phyloP scores from a whole-genome alignment of 2,888 invertebrate species.

The Deilephila porcellus region DNA sequence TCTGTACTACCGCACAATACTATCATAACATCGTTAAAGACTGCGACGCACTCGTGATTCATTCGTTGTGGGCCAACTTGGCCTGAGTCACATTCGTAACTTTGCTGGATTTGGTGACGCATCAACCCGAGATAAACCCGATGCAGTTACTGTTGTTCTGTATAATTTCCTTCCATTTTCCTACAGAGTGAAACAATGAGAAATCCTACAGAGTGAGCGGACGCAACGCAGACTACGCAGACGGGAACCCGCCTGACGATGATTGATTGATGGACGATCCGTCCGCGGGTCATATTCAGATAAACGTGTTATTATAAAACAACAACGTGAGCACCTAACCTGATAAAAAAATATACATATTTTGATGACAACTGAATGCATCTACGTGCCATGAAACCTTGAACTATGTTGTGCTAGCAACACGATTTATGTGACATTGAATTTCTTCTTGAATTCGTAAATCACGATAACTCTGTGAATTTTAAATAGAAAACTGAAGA shows the following conservation, averaged over 20 bases:
- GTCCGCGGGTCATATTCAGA: conserved; percentile 53
- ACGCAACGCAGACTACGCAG: conserved; percentile 21
- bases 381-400: background rate
- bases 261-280: conserved; percentile 50
- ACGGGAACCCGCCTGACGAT: conserved; percentile 11
- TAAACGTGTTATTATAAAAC: conserved; percentile 56
- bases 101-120: conserved; percentile 71
- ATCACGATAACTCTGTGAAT: too few species aligned
- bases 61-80: conserved; percentile 63
- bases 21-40: conserved; percentile 27
- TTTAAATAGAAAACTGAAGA: too few species aligned
- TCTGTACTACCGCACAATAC: conserved; percentile 24
- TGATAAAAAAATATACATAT: conserved; percentile 8
- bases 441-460: too few species aligned
- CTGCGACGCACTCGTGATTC: conserved; percentile 57
- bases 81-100: conserved; percentile 68
- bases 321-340: conserved; percentile 32
- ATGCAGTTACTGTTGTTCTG: background rate
- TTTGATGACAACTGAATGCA: conserved; percentile 16
- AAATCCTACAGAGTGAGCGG: background rate
- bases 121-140: conserved; percentile 41
- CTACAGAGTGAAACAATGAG: background rate
- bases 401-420: too few species aligned
- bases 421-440: too few species aligned
- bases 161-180: conserved; percentile 14